Percentiles rank a stretch among this genome's conserved stretches.
Conservation (phyloP, 2,113 vertebrate genomes). For the Syngnathus floridae region DNA sequence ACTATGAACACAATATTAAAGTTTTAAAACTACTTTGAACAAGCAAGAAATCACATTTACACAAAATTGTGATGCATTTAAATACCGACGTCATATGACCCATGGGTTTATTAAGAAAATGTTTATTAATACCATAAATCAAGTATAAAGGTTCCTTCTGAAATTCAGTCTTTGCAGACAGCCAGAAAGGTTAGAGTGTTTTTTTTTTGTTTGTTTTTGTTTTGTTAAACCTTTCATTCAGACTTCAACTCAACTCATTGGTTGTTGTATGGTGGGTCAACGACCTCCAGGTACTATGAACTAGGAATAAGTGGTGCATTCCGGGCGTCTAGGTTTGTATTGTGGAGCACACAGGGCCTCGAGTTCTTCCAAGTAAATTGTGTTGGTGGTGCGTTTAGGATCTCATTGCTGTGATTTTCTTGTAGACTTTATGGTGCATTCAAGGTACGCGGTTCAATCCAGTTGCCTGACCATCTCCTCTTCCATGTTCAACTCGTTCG, state of each 20-base stretch:
- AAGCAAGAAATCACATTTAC: background rate
- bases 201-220: too few species aligned
- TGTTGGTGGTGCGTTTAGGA: background rate
- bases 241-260: background rate
- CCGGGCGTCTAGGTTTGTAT: background rate
- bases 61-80: background rate
- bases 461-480: slow-evolving; percentile 39
- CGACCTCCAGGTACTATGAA: background rate
- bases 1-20: background rate
- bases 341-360: background rate
- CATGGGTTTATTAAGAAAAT: background rate
- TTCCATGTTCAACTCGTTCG: slow-evolving; percentile 22
- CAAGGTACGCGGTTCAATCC: background rate
- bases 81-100: background rate
- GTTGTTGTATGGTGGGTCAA: background rate
- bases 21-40: background rate
- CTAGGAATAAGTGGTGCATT: background rate
- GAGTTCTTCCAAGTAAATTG: background rate
- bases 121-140: background rate
- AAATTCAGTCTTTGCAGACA: background rate
- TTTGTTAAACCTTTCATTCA: background rate
- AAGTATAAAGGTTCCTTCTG: background rate
- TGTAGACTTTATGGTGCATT: background rate
- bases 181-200: background rate
- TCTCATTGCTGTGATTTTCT: background rate